phyloP scores from a whole-genome alignment of 2,797 vertebrate species.

The Acanthurus tractus region DNA sequence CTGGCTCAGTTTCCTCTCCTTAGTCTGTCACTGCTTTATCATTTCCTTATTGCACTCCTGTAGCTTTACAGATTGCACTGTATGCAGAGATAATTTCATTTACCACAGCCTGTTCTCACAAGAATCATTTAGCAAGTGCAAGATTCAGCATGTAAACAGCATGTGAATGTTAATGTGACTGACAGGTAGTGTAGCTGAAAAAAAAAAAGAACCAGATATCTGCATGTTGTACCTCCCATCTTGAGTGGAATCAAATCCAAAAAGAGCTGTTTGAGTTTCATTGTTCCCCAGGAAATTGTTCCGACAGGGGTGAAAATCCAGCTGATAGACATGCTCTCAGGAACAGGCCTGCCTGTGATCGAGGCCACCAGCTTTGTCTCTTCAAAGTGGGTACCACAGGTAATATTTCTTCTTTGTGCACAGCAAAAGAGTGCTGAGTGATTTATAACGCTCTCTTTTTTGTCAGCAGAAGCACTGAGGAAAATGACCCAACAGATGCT shows the following conservation, averaged over 20 bases:
- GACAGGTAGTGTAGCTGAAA: constrained; percentile 4
- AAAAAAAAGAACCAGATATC: constrained; percentile 23
- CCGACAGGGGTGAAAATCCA: constrained; percentile 94
- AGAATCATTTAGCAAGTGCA: constrained; percentile 17
- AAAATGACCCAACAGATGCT: constrained; percentile 41
- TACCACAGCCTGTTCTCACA: constrained; percentile 29
- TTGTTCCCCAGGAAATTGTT: constrained; percentile 90
- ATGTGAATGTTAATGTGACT: constrained; percentile 26
- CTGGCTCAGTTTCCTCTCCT: constrained; percentile 61
- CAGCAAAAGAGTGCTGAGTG: constrained; percentile 61
- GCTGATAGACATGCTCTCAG: constrained; percentile 94
- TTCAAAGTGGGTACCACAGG: constrained; percentile 97
- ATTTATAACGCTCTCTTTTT: constrained; percentile 74
- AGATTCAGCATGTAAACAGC: constrained; percentile 12
- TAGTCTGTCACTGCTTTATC: constrained; percentile 67
- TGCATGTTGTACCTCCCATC: constrained; percentile 38
- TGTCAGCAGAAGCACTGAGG: constrained; percentile 42
- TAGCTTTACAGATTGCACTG: constrained; percentile 49
- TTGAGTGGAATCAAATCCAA: constrained; percentile 59
- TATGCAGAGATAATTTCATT: constrained; percentile 48
- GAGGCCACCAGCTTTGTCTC: constrained; percentile 98
- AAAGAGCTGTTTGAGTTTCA: constrained; percentile 59
- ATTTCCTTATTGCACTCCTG: constrained; percentile 58
- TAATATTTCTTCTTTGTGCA: constrained; percentile 81
- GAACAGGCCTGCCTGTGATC: constrained; percentile 92